Evolutionary conservation across 2,888 invertebrate genomes (phyloP).

Genomic region (Drosophila falleni): DNA sequence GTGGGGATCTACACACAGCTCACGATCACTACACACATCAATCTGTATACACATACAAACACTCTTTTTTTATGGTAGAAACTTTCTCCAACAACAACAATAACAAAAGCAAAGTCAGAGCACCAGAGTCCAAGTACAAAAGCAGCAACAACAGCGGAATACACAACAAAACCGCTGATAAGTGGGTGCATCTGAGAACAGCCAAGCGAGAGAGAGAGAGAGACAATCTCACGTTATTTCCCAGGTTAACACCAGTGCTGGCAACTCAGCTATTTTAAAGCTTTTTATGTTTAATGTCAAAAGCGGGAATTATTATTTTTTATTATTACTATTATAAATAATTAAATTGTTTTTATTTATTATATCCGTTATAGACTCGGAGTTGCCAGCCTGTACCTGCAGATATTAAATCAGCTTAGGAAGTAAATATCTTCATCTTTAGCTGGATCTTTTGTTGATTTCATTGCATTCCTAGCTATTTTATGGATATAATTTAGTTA

Average conservation of each 20-base stretch:
- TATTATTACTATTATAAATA: too few species aligned
- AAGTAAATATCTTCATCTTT: too few species aligned
- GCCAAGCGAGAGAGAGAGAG: slow-evolving; percentile 8
- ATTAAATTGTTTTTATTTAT: too few species aligned
- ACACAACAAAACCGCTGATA: slow-evolving; percentile 55
- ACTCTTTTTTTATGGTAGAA: slow-evolving; percentile 44
- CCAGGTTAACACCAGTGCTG: neutral
- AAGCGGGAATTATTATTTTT: too few species aligned
- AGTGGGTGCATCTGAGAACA: slow-evolving; percentile 54
- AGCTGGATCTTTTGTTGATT: too few species aligned
- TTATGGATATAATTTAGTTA: too few species aligned
- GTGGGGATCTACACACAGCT: slow-evolving; percentile 52
- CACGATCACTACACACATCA: slow-evolving; percentile 30
- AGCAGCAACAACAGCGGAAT: slow-evolving; percentile 29
- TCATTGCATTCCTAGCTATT: too few species aligned
- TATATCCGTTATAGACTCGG: too few species aligned
- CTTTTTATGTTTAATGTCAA: too few species aligned
- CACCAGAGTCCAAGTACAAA: slow-evolving; percentile 37
- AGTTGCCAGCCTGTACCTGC: too few species aligned
- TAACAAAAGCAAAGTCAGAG: slow-evolving; percentile 35
- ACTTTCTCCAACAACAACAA: slow-evolving; percentile 72
- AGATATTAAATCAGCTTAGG: too few species aligned
- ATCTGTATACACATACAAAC: slow-evolving; percentile 10
- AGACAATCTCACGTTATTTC: neutral
- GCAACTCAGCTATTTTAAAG: too few species aligned